phyloP scores from a whole-genome alignment of 2,888 invertebrate genomes.

The Drymonia ruficornis region DNA sequence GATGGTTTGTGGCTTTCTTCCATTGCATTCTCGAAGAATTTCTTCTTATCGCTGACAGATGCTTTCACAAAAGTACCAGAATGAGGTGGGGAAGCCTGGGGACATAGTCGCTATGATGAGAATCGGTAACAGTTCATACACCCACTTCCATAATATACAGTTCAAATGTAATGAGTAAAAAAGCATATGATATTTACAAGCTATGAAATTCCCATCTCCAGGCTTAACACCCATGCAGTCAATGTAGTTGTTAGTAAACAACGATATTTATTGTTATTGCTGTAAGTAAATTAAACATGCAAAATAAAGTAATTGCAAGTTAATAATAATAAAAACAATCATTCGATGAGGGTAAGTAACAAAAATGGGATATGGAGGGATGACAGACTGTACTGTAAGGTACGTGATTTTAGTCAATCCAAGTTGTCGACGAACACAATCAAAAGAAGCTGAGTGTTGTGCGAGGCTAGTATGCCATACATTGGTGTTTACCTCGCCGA shows the following conservation, averaged over 20 bases:
- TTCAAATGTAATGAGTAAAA: conserved; percentile 59
- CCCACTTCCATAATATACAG: not conserved
- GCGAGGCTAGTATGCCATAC: conserved; percentile 76
- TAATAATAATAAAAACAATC: conserved; percentile 69
- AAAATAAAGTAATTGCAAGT: conserved; percentile 79
- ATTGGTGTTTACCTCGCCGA: conserved; percentile 83
- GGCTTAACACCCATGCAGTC: conserved; percentile 80
- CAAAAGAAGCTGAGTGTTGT: conserved; percentile 78
- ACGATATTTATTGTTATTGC: conserved; percentile 53
- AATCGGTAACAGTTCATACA: conserved; percentile 14
- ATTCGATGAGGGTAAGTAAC: conserved; percentile 62
- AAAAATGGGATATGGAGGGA: conserved; percentile 67
- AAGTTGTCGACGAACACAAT: conserved; percentile 81
- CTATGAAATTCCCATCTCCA: conserved; percentile 71
- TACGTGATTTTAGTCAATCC: conserved; percentile 66
- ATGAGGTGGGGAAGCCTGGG: conserved; percentile 87
- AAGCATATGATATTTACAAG: conserved; percentile 79
- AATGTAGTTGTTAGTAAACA: conserved; percentile 58
- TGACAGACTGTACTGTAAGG: conserved; percentile 58
- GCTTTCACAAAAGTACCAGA: conserved; percentile 91
- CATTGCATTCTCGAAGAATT: conserved; percentile 98
- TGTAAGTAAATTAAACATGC: conserved; percentile 72
- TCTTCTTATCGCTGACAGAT: conserved; percentile 96
- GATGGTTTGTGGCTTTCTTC: conserved; percentile 95
- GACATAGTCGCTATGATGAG: conserved; percentile 36